Evolutionary conservation across 30 jellyfish, hydroid and myxozoan genomes (phyloP).

Genomic region (Sanderia malayensis): DNA sequence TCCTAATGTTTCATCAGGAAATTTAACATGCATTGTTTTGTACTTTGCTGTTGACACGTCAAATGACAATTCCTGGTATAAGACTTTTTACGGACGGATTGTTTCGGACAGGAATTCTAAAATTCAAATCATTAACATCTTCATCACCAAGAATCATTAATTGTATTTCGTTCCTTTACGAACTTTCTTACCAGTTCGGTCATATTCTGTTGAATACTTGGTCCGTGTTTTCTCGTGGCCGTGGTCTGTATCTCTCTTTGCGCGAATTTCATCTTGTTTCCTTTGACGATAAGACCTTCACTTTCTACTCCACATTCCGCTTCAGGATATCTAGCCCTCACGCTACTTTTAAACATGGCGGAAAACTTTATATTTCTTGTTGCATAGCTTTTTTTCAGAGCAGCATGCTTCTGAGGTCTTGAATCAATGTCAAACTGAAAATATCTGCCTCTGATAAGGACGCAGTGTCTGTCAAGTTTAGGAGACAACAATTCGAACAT

Average conservation of each 20-base stretch:
- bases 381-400: neutral
- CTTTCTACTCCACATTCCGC: neutral
- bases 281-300: neutral
- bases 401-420: no score
- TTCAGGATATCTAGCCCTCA: neutral
- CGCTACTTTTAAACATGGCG: neutral
- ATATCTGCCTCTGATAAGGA: no score
- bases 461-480: no score
- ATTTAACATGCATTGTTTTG: conserved; percentile 30
- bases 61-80: no score
- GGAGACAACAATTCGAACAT: no score
- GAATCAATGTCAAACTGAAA: no score
- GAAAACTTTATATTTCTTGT: neutral
- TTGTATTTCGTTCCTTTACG: neutral
- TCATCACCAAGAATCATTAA: conserved; percentile 11
- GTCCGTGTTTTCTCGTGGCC: neutral
- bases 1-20: conserved; percentile 49
- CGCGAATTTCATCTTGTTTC: neutral
- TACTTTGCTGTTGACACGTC: conserved; percentile 11
- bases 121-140: neutral
- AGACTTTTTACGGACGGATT: no score
- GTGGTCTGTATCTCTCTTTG: neutral
- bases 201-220: neutral
- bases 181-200: neutral
- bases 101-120: conserved; percentile 29